Base-by-base conservation (phyloP, 2,113 vertebrate genomes). In the Rhipidura dahli region DNA sequence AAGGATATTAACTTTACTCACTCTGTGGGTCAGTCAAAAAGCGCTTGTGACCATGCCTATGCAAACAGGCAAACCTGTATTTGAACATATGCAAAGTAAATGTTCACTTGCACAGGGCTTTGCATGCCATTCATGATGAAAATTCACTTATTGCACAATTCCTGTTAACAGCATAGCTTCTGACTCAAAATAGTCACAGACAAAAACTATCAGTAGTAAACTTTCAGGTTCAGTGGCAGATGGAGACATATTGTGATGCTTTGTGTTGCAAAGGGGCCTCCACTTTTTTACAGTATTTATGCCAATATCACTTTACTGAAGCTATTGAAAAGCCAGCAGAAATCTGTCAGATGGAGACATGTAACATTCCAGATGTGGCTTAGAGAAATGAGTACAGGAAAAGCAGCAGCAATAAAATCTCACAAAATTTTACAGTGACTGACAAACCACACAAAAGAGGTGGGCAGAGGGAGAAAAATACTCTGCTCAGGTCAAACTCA, bases 351-450 rank as follows among this genome's bases (percentile, higher is more conserved):
- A 26, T 21, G 21, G 56, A 84, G 64, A 83, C 59, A 26, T 13
- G 33, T 68, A 80, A 50, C 61, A 68, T 63, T 70, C 60, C n/a
- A 88, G 77, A 64, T 82, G 89, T 70, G 83, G 57, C 40, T 76
- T 37, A 65, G 61, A 61, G 18, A 42, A 90, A 79, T 24, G 44
- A 64, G 31, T 6, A 16, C 1, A 6, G 69, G 37, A 51, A 91
- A 92, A 91, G 44, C 64, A 92, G 60, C 40, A 82, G 83, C 77
- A 47, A n/a, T 57, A 83, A 96, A 84, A 71, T 35, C 13, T 14
- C 60, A 59, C 0, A 4, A 15, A 66, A 69, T 61, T 72, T 68
- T 82, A 72, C 33, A 66, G 49, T 13, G 24, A 35, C 18, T 70
- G 75, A 95, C 83, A 82, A 92, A 83, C 81, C 47, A 22, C 81